phyloP scores from a whole-genome alignment of 2,113 vertebrate species.

The Oryzias celebensis region DNA sequence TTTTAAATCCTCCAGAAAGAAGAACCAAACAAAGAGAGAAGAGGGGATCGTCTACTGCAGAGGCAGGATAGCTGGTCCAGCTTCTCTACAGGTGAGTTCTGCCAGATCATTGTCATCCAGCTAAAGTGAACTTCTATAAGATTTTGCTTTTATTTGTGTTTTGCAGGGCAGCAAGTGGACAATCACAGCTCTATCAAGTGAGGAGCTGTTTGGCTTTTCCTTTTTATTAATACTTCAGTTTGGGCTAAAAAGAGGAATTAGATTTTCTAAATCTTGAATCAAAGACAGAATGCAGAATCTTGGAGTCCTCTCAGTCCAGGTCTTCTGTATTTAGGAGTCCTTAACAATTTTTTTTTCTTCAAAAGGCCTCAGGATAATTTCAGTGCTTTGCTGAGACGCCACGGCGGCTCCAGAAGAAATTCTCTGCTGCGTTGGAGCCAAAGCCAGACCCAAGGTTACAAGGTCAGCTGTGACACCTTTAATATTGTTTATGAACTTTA shows the following conservation, averaged over 20 bases:
- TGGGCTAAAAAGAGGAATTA: no score
- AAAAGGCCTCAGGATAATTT: slow-evolving; percentile 69
- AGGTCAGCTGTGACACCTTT: slow-evolving; percentile 51
- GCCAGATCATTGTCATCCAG: background rate
- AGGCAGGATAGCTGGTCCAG: slow-evolving; percentile 77
- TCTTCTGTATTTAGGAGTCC: no score
- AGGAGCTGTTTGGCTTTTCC: slow-evolving; percentile 1
- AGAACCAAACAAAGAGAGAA: slow-evolving; percentile 48
- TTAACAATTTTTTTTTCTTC: slow-evolving; percentile 1
- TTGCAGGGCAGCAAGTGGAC: slow-evolving; percentile 67
- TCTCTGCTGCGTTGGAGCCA: slow-evolving; percentile 78
- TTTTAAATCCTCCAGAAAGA: slow-evolving; percentile 58
- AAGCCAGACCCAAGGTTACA: slow-evolving; percentile 71
- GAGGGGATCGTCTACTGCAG: slow-evolving; percentile 54
- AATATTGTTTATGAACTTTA: background rate
- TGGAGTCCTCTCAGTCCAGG: no score
- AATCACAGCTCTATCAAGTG: slow-evolving; percentile 57
- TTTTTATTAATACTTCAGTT: background rate
- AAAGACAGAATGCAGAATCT: no score
- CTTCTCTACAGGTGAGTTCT: slow-evolving; percentile 56
- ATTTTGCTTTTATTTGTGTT: slow-evolving; percentile 17
- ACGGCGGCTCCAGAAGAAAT: slow-evolving; percentile 76
- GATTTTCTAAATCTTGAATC: no score
- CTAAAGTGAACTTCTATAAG: background rate
- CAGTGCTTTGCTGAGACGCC: slow-evolving; percentile 69